These are phyloP conservation scores for Drosophila meridiana DNA, from an alignment of 2,888 invertebrate species.

Conservation along the genomic window DNA sequence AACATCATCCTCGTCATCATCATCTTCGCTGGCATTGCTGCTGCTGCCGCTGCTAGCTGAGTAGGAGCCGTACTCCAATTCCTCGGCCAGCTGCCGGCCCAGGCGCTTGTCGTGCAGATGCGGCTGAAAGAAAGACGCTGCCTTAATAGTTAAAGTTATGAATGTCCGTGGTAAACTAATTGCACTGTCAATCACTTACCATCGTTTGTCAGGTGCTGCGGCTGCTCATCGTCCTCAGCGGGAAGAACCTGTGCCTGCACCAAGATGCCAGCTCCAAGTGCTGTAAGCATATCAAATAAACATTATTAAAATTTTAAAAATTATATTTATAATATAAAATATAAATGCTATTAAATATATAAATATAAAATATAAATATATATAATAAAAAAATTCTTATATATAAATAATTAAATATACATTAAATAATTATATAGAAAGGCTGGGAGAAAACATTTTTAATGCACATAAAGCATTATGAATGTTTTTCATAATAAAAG, in stretches of 20 bases:
- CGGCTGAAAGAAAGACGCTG: constrained; percentile 85
- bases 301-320: no score
- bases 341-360: no score
- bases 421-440: no score
- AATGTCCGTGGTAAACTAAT: constrained; percentile 53
- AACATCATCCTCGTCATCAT: constrained; percentile 58
- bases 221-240: constrained; percentile 70
- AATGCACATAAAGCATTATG: no score
- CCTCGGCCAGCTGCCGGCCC: constrained; percentile 49
- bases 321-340: no score
- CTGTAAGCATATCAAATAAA: constrained; percentile 19
- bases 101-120: constrained; percentile 69
- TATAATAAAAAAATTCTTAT: no score
- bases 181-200: constrained; percentile 70
- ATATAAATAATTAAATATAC: no score
- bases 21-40: constrained; percentile 55
- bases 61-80: constrained; percentile 39
- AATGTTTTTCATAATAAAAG: no score
- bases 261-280: constrained; percentile 31
- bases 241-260: constrained; percentile 1
- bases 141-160: constrained; percentile 83
- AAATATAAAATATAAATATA: no score
- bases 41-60: constrained; percentile 50
- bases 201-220: constrained; percentile 77
- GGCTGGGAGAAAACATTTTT: no score